These are phyloP conservation scores for Drepana arcuata DNA, from an alignment of 1,140 invertebrate species.

Conservation along the genomic window DNA sequence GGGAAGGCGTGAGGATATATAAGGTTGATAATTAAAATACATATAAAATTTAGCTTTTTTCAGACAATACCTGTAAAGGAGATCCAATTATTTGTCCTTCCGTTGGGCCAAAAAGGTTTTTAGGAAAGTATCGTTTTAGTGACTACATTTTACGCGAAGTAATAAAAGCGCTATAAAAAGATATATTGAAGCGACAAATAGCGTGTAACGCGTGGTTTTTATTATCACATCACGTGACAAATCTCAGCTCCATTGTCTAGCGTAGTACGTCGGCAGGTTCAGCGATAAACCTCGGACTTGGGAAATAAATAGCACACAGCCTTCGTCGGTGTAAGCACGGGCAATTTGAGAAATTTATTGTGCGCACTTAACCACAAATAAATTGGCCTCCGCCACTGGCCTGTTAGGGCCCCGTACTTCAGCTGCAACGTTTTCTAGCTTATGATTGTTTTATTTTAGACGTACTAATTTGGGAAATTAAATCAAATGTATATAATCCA, in stretches of 20 bases:
- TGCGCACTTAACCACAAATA: constrained; percentile 66
- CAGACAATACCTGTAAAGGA: too few relatives aligned
- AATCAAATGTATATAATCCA: too few relatives aligned
- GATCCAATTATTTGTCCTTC: too few relatives aligned
- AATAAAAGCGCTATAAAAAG: constrained; percentile 20
- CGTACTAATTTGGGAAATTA: too few relatives aligned
- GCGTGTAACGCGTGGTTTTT: constrained; percentile 22
- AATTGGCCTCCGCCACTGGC: constrained; percentile 53
- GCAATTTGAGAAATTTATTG: constrained; percentile 66
- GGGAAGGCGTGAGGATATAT: too few relatives aligned
- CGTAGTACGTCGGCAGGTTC: constrained; percentile 31
- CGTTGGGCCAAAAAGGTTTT: too few relatives aligned
- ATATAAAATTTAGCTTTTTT: too few relatives aligned
- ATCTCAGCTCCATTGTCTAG: constrained; percentile 37
- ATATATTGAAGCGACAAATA: constrained; percentile 21
- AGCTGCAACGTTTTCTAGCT: too few relatives aligned
- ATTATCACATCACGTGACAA: constrained; percentile 33
- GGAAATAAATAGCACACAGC: constrained; percentile 58
- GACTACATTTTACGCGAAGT: constrained; percentile 13
- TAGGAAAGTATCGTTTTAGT: constrained; percentile 5
- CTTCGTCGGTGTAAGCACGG: constrained; percentile 50
- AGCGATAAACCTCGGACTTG: constrained; percentile 51
- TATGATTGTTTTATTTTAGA: too few relatives aligned
- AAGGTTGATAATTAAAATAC: too few relatives aligned
- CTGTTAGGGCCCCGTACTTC: constrained; percentile 15